Percentiles rank a stretch among this genome's conserved stretches.
phyloP scores from a whole-genome alignment of 2,888 invertebrate genomes.

The Acholoe squamosa region DNA sequence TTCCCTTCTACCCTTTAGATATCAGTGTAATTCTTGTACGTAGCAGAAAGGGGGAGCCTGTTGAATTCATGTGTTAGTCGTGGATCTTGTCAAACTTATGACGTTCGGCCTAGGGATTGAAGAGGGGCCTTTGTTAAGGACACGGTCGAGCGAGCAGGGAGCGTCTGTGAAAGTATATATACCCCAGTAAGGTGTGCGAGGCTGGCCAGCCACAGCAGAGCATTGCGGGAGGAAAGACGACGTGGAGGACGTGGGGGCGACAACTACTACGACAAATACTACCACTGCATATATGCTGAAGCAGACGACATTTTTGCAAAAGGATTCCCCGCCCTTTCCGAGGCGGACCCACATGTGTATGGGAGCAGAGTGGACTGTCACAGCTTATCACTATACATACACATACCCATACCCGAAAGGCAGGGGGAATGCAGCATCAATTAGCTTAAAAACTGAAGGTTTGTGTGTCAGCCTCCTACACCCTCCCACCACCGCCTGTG shows the following conservation, averaged over 20 bases:
- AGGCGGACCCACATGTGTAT: too few species aligned
- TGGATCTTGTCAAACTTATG: constrained; percentile 21
- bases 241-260: constrained; percentile 26
- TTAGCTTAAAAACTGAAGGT: neutral
- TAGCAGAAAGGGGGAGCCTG: neutral
- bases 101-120: constrained; percentile 1
- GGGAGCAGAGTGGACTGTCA: too few species aligned
- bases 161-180: neutral
- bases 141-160: neutral
- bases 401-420: neutral
- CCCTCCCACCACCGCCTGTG: neutral
- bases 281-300: neutral
- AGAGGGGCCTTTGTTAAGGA: constrained; percentile 37
- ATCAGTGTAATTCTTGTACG: too few species aligned
- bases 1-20: too few species aligned
- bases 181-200: neutral
- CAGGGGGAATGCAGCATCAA: neutral
- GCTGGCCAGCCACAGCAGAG: neutral
- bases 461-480: neutral
- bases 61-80: neutral
- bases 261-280: neutral
- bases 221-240: neutral
- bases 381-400: too few species aligned
- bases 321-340: neutral
- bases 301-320: neutral